Percentiles rank a stretch among this genome's conserved stretches.
These are phyloP conservation scores for Rhinopomastus cyanomelas DNA, from an alignment of 2,113 vertebrate species.

Conservation along the genomic window DNA sequence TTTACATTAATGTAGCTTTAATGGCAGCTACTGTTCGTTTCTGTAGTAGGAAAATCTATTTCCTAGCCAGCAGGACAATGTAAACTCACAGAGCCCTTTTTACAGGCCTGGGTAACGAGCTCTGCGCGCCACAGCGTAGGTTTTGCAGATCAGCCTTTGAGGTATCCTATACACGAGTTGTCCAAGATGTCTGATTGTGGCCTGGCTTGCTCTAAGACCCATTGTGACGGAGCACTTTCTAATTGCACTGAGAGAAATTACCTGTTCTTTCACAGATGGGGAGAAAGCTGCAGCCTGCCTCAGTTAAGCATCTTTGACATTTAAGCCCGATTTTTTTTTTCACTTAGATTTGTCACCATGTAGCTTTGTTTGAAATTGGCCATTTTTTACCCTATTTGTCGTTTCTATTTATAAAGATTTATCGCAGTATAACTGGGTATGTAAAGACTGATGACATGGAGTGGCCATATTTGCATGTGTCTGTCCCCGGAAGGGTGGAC, in stretches of 20 bases:
- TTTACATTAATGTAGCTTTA: not conserved
- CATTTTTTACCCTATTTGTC: slow-evolving; percentile 77
- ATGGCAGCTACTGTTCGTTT: not conserved
- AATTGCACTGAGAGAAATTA: slow-evolving; percentile 50
- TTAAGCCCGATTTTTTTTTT: slow-evolving; percentile 60
- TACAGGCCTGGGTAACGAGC: not conserved
- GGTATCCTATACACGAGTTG: slow-evolving; percentile 66
- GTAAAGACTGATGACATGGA: slow-evolving; percentile 78
- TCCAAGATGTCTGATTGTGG: slow-evolving; percentile 77
- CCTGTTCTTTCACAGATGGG: slow-evolving; percentile 84
- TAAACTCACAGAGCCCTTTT: not conserved
- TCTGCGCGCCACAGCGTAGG: not conserved
- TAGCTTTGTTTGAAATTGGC: slow-evolving; percentile 93
- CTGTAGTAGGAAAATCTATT: no score
- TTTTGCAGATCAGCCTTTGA: slow-evolving; percentile 69
- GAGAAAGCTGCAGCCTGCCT: slow-evolving; percentile 75
- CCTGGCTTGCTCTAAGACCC: slow-evolving; percentile 76
- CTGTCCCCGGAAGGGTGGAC: slow-evolving; percentile 99
- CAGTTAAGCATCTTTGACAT: slow-evolving; percentile 77
- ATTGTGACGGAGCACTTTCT: slow-evolving; percentile 83
- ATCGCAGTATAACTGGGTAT: slow-evolving; percentile 72
- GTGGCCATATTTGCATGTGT: slow-evolving; percentile 92
- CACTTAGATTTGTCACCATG: slow-evolving; percentile 82
- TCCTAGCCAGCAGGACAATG: not conserved
- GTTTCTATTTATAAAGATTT: slow-evolving; percentile 68